These are phyloP conservation scores for Saguinus imperator DNA, from an alignment of 2,113 vertebrate genomes.

Conservation along the genomic window DNA sequence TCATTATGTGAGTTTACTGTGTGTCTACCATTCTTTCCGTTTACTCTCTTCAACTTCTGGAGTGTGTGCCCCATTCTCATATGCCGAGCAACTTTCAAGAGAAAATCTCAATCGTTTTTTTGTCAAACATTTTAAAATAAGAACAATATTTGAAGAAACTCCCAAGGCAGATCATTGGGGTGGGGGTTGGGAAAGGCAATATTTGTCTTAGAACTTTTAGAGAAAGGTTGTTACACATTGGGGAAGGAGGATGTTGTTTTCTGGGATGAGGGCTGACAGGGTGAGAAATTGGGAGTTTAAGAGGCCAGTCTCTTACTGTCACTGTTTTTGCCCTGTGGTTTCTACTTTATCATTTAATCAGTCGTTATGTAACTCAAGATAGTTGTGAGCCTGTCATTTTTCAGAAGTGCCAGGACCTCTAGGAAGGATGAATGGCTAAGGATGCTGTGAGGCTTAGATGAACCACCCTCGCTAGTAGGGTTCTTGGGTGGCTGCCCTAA, in stretches of 20 bases:
- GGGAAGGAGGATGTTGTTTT: not conserved
- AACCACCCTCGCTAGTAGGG: not conserved
- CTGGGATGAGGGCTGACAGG: not conserved
- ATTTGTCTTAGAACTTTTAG: not conserved
- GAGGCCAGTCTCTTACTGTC: not conserved
- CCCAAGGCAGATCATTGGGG: not conserved
- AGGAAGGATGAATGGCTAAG: not conserved
- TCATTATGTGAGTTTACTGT: conserved; percentile 8
- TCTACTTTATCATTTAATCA: not conserved
- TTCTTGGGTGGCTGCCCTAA: not conserved
- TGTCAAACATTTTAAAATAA: not conserved
- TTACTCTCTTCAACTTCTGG: not conserved
- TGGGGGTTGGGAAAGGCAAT: not conserved
- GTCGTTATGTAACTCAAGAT: not conserved
- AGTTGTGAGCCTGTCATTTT: not conserved
- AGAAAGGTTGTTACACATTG: not conserved
- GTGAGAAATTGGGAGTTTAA: not conserved
- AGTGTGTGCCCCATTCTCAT: not conserved
- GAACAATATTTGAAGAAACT: conserved; percentile 13
- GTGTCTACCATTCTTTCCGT: not conserved
- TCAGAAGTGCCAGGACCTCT: not conserved
- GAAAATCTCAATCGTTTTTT: not conserved
- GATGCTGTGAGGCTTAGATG: not conserved
- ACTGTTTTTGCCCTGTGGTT: not conserved
- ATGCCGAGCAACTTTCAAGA: conserved; percentile 8